Conservation (phyloP, 2,888 invertebrate genomes). For the Epistrophe grossulariae region DNA sequence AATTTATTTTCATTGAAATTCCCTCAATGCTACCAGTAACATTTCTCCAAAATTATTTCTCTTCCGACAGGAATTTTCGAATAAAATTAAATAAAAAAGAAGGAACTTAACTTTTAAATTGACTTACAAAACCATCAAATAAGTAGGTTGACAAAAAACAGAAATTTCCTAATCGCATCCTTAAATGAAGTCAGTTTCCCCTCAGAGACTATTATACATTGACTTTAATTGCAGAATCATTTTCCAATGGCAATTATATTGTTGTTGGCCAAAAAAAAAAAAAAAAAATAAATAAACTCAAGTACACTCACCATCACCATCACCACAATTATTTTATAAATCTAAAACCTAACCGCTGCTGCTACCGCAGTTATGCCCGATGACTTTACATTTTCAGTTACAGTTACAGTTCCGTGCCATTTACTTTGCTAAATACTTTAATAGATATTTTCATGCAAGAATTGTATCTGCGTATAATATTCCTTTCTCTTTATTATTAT, state of each 20-base stretch:
- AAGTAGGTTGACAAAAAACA: background rate
- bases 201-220: background rate
- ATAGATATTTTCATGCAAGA: constrained; percentile 44
- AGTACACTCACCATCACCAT: background rate
- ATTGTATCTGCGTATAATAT: background rate
- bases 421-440: constrained; percentile 60
- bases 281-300: background rate
- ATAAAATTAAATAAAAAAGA: background rate
- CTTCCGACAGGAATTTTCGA: background rate
- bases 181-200: background rate
- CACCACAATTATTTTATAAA: constrained; percentile 32
- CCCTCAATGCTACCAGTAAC: background rate
- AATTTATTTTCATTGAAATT: background rate
- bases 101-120: background rate
- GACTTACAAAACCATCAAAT: background rate
- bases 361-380: constrained; percentile 20
- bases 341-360: constrained; percentile 35
- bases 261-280: constrained; percentile 4
- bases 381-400: constrained; percentile 8
- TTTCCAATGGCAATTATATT: constrained; percentile 25
- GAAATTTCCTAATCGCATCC: background rate
- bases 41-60: background rate
- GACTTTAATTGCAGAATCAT: constrained; percentile 28
- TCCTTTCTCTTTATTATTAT: background rate
- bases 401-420: constrained; percentile 59